Evolutionary conservation across 2,797 vertebrate genomes (phyloP), one percentile per base, ranked within the genome.

Genomic region (Cossypha caffra): DNA sequence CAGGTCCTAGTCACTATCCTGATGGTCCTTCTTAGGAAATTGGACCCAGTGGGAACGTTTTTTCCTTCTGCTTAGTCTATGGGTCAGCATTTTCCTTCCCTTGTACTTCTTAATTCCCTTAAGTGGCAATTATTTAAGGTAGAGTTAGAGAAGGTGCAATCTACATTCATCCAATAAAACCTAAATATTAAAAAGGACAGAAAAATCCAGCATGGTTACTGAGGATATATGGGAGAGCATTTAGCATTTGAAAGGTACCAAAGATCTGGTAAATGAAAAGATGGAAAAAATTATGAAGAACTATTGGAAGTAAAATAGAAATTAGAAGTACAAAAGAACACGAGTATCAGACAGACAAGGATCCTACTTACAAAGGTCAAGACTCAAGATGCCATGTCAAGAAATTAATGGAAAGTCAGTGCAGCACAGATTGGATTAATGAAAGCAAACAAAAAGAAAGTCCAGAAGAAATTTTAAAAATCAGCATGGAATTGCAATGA

Each of bases 61-160:
- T 94, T 97, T 93, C 96, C 96, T 96, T 97, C 95, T 95, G 95
- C 97, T 97, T 97, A 96, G 97, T 96, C 97, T 97, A 80, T 95
- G 96, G 97, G 96, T 98, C 97, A 98, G 98, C 97, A 98, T 97
- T 98, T 98, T 98, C 97, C 96, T 98, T 97, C 90, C 88, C 93
- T 97, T 97, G 96, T 96, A 97, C 96, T 97, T 98, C 97, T 98
- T 98, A 98, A 98, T 98, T 98, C 96, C 96, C 94, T 97, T 98
- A 98, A 98, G 97, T 98, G 97, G 97, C 96, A 98, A 97, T 98
- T 98, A 98, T 98, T 98, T 98, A 98, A 98, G 97, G 96, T 94
- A 97, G 90, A 96, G 95, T 97, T 97, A 97, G 96, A 97, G 95
- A 98, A 95, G 96, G 97, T 96, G 86, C 96, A 98, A 98, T 97